Evolutionary conservation across 2,888 invertebrate genomes (phyloP).

Genomic region (Bombylius discolor): DNA sequence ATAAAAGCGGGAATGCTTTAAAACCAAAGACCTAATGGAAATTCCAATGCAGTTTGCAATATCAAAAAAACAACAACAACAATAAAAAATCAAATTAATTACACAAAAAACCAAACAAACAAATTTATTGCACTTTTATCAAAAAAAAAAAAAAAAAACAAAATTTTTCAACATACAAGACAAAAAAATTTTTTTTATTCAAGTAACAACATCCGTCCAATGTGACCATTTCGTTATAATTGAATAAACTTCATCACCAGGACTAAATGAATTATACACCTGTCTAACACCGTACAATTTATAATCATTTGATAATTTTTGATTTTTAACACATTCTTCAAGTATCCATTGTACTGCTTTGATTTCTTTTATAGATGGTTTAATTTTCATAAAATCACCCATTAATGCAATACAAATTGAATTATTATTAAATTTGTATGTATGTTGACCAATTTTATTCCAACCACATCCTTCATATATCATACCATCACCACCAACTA

Average conservation of each 20-base stretch:
- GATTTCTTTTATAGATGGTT: constrained; percentile 42
- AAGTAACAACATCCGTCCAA: constrained; percentile 24
- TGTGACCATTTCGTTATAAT: constrained; percentile 55
- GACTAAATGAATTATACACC: constrained; percentile 50
- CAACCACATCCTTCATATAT: constrained; percentile 60
- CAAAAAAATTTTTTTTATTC: too few relatives aligned
- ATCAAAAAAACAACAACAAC: too few relatives aligned
- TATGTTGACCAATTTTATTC: constrained; percentile 42
- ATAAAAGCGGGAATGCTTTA: too few relatives aligned
- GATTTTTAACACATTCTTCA: constrained; percentile 43
- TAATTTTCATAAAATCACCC: constrained; percentile 47
- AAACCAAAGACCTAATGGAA: too few relatives aligned
- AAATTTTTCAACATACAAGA: too few relatives aligned
- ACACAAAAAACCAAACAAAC: too few relatives aligned
- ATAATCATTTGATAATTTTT: constrained; percentile 48
- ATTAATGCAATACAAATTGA: constrained; percentile 59
- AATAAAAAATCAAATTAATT: too few relatives aligned
- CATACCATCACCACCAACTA: constrained; percentile 62
- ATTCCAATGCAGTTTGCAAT: too few relatives aligned
- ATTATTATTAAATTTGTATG: constrained; percentile 44
- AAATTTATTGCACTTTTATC: too few relatives aligned
- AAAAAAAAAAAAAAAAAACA: too few relatives aligned
- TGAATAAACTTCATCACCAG: constrained; percentile 49
- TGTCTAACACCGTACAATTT: constrained; percentile 57
- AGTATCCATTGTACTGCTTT: constrained; percentile 47